These are phyloP conservation scores for Hippopotamus amphibius DNA, from an alignment of 2,113 vertebrate species.

Conservation along the genomic window DNA sequence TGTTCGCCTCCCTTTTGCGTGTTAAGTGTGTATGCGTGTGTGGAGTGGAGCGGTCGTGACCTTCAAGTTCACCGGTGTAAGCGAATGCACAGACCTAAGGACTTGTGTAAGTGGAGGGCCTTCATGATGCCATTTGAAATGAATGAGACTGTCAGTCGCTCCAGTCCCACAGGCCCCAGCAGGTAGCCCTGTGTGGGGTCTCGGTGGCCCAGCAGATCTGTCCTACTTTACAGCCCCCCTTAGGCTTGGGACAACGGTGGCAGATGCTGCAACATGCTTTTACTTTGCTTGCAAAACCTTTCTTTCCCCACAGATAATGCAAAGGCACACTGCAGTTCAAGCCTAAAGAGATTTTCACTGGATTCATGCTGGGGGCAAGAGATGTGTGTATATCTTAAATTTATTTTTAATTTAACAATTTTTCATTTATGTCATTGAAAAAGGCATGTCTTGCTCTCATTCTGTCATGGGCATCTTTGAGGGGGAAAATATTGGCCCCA, in stretches of 20 bases:
- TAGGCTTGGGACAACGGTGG: not conserved
- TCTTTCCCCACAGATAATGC: not conserved
- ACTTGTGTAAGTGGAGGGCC: not conserved
- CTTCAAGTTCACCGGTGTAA: not conserved
- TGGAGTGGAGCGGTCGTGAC: not conserved
- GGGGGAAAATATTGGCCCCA: not conserved
- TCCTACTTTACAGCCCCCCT: not conserved
- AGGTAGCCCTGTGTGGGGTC: not conserved
- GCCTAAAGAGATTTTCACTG: not conserved
- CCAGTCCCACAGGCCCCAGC: not conserved
- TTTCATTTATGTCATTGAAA: not conserved
- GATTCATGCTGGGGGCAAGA: not conserved
- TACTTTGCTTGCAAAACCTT: not conserved
- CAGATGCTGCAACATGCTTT: not conserved
- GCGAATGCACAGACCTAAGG: not conserved
- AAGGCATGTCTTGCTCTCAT: not conserved
- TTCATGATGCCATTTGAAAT: not conserved
- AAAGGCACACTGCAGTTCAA: not conserved
- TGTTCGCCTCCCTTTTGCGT: not conserved
- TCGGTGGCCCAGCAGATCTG: not conserved
- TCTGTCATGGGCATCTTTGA: not conserved
- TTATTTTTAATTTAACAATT: not conserved
- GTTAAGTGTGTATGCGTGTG: not conserved
- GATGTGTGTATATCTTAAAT: not conserved
- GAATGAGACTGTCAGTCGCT: not conserved